These are phyloP conservation scores for Heterochromis multidens DNA, from an alignment of 2,113 vertebrate genomes.

Conservation along the genomic window DNA sequence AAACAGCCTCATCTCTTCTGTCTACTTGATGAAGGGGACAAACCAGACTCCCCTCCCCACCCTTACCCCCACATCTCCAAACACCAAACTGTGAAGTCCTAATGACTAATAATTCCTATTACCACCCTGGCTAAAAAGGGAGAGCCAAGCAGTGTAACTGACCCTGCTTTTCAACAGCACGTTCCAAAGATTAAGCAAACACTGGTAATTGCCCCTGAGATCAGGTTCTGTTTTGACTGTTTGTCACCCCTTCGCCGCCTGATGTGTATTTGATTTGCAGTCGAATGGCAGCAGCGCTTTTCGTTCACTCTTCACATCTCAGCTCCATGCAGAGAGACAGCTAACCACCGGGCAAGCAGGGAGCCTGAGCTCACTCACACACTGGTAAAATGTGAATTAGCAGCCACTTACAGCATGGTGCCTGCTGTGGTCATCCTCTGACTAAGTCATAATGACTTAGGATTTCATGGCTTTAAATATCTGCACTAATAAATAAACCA, in stretches of 20 bases:
- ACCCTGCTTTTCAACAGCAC: conserved; percentile 60
- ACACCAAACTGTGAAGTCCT: conserved; percentile 60
- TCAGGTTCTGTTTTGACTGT: conserved; percentile 73
- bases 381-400: conserved; percentile 31
- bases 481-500: neutral
- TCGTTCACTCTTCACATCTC: conserved; percentile 52
- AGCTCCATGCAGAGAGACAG: conserved; percentile 23
- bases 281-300: conserved; percentile 40
- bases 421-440: conserved; percentile 17
- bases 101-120: conserved; percentile 67
- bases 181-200: conserved; percentile 71
- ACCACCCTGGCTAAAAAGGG: conserved; percentile 29
- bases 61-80: conserved; percentile 34
- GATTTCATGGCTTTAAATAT: neutral
- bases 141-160: conserved; percentile 55
- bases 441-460: conserved; percentile 9
- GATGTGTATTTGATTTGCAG: conserved; percentile 61
- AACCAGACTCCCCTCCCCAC: neutral
- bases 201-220: conserved; percentile 64
- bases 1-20: neutral
- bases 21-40: neutral
- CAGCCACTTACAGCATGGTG: conserved; percentile 4
- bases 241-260: conserved; percentile 49
- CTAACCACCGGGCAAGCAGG: conserved; percentile 17
- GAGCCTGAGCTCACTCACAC: neutral